Evolutionary conservation across 2,797 vertebrate species (phyloP), one percentile per base, ranked within the genome.

Genomic region (Fratercula arctica): DNA sequence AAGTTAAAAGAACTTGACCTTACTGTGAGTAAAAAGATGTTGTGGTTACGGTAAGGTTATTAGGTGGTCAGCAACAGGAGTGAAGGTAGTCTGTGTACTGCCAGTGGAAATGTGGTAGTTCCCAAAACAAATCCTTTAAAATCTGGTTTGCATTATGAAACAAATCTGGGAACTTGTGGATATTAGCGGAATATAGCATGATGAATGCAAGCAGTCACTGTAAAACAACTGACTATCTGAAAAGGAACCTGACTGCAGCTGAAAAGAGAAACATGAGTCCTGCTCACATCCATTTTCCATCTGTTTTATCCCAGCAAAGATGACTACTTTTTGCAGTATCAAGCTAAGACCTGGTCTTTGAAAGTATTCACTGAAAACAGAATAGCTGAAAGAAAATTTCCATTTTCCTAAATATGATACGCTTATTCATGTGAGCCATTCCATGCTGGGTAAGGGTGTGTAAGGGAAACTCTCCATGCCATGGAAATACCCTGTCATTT

Each of bases 401-500:
- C 48, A 57, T 95, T 96, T 75, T 82, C 48, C 90, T 89, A 93
- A 69, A 13, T 86, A 66, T 41, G 61, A 92, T 87, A 68, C 8
- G 25, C 76, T 91, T 95, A 89, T 93, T 96, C 39, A 67, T 88
- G 87, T 85, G 90, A 97, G 78, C 82, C 74, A 85, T 66, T 93
- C 59, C 46, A 54, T 1, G 3, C 51, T 80, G 89, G 59, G 45
- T 57, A 74, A 61, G 70, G 37, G 67, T 85, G 26, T 85, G 63
- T 91, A 92, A 95, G 92, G 57, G 79, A 85, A 92, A 93, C 97
- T 92, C 69, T 96, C 91, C 87, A 95, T 76, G 87, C 93, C 60
- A 78, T 90, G 95, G 95, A 97, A 96, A 94, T 97, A 95, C 90
- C 83, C 96, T 97, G 95, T 97, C 94, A 95, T 97, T 97, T 95